These are phyloP conservation scores for Seira sanloemensis DNA, from an alignment of 2,888 invertebrate species.

Conservation along the genomic window DNA sequence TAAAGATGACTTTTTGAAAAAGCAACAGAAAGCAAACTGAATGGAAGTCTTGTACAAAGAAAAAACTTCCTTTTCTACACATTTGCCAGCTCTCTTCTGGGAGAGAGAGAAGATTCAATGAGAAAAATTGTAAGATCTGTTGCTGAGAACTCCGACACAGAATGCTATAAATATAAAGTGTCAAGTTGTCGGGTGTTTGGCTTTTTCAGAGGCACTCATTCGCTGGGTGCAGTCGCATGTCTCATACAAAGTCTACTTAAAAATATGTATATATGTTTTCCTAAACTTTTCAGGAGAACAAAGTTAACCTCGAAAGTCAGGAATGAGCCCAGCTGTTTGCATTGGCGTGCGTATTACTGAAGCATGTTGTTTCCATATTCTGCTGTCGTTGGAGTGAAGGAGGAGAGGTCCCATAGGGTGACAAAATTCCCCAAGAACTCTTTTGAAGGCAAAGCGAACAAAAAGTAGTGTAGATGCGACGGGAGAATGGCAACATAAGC, in stretches of 20 bases:
- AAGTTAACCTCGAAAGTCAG: constrained; percentile 23
- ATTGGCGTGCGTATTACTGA: constrained; percentile 26
- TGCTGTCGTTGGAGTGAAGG: not conserved
- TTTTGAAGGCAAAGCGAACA: too few species aligned
- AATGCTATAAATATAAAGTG: constrained; percentile 60
- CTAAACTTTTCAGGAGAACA: not conserved
- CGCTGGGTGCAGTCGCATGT: not conserved
- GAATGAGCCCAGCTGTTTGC: constrained; percentile 27
- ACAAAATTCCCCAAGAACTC: not conserved
- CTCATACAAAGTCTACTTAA: not conserved
- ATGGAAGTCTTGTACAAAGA: not conserved
- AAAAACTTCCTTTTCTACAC: not conserved
- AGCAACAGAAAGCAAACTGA: not conserved
- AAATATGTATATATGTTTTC: not conserved
- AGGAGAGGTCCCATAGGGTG: not conserved
- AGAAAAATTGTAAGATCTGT: constrained; percentile 44
- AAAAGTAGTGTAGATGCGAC: not conserved
- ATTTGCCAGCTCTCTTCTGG: not conserved
- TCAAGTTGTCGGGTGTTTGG: constrained; percentile 55
- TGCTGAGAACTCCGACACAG: constrained; percentile 58
- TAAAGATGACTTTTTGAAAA: not conserved
- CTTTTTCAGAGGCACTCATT: constrained; percentile 6
- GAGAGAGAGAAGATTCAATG: constrained; percentile 5
- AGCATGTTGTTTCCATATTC: not conserved
- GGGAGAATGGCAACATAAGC: not conserved